Conservation (phyloP, 64 coral and sea anemone species). For the Astreopora myriophthalma region DNA sequence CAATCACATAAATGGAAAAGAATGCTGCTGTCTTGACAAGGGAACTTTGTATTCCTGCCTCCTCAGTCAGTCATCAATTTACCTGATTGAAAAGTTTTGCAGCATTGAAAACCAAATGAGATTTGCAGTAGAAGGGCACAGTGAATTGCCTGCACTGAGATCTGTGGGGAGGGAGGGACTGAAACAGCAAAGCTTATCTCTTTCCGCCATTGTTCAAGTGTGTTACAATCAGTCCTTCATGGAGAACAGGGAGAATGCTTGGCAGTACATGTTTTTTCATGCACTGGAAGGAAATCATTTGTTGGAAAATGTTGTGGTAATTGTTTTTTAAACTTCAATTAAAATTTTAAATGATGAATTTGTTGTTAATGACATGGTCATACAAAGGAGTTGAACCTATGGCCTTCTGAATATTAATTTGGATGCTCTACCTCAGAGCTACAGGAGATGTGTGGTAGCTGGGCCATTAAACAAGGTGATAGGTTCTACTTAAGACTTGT, state of each 20-base stretch:
- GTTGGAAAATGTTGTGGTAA: constrained; percentile 93
- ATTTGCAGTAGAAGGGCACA: background rate
- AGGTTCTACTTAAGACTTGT: no score
- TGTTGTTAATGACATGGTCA: no score
- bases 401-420: no score
- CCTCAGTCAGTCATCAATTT: constrained; percentile 61
- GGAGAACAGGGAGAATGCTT: constrained; percentile 74
- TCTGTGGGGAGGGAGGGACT: background rate
- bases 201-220: constrained; percentile 41
- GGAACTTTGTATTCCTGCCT: constrained; percentile 83
- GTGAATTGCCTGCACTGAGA: background rate
- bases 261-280: constrained; percentile 87
- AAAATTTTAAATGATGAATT: no score
- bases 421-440: no score
- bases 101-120: constrained; percentile 80
- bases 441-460: no score
- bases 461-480: no score
- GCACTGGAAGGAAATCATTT: constrained; percentile 77
- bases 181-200: background rate
- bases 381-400: no score
- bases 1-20: constrained; percentile 42
- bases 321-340: no score
- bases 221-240: constrained; percentile 70
- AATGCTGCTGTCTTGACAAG: constrained; percentile 50
- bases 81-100: constrained; percentile 84